Base-by-base conservation (phyloP, 2,797 vertebrate species). In the Eutrigla gurnardus region DNA sequence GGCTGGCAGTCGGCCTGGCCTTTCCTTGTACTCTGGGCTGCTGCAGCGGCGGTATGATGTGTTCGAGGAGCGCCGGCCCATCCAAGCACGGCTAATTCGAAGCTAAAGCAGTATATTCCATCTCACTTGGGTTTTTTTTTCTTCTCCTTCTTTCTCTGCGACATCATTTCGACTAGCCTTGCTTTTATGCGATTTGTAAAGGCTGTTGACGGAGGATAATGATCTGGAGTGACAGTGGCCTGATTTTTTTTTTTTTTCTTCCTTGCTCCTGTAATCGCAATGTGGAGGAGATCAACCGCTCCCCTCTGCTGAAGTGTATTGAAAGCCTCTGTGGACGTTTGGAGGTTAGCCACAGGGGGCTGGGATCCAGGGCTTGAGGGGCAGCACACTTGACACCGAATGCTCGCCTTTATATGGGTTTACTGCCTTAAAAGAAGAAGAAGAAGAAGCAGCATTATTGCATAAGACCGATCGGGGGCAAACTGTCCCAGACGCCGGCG, bases 211-310 rank as follows among this genome's bases (percentile, higher is more conserved):
- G 5, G 75, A 82, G 73, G 88, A 93, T 91, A 89, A 93, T 92
- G 87, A 94, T 93, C 80, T 75, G 32, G 78, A 92, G 80, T 90
- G 93, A 93, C 93, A 91, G 89, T 85, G 90, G 79, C 90, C 91
- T 92, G 91, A 91, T 92, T 91, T 76, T 70, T 46, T 52, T 59
- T 59, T 33, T 42, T 11, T 53, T 54, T 35, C 4, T 39, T 57
- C 62, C 68, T 60, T 79, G 68, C 63, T 80, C 71, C 75, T 83
- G 72, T 89, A 88, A 92, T 92, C 81, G 17, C 52, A 85, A 46
- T 82, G 77, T 81, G 74, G 79, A 77, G 54, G 68, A 89, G 87
- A 85, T 89, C 79, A 71, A 74, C 82, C n/a, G 62, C 69, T 58
- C 54, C 46, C 67, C 75, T 59, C 39, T 11, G 7, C 79, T 61